Evolutionary conservation across 2,797 vertebrate species (phyloP).

Genomic region (Knipowitschia caucasica): DNA sequence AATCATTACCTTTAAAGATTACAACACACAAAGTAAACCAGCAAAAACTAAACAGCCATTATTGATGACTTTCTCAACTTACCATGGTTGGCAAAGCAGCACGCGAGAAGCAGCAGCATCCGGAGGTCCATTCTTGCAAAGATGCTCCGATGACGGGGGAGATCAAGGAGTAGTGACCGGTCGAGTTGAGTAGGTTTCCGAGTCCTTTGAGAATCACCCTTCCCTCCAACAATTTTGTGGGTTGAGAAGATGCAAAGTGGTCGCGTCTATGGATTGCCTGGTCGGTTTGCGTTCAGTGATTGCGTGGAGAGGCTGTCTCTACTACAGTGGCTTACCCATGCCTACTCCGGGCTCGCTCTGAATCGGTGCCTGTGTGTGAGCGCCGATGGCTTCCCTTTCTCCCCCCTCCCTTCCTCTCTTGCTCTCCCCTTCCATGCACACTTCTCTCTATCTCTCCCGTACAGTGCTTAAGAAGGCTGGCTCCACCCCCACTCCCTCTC

Average conservation of each 20-base stretch:
- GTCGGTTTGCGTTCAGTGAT: constrained; percentile 13
- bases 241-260: neutral
- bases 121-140: constrained; percentile 37
- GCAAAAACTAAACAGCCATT: neutral
- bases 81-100: constrained; percentile 47
- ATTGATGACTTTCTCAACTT: constrained; percentile 18
- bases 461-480: constrained; percentile 33
- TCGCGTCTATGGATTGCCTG: neutral
- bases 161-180: neutral
- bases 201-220: constrained; percentile 12
- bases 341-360: constrained; percentile 16
- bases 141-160: constrained; percentile 16
- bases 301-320: constrained; percentile 26
- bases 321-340: constrained; percentile 29
- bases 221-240: constrained; percentile 3
- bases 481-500: constrained; percentile 49
- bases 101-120: constrained; percentile 34
- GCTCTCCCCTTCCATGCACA: constrained; percentile 4
- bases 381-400: constrained; percentile 11
- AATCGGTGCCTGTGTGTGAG: constrained; percentile 14
- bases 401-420: constrained; percentile 19
- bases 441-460: constrained; percentile 26
- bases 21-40: neutral
- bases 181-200: constrained; percentile 23
- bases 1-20: neutral